Percentiles rank a stretch among this genome's conserved stretches.
Conservation (phyloP, 2,797 vertebrate genomes). For the Apodemus agrarius region DNA sequence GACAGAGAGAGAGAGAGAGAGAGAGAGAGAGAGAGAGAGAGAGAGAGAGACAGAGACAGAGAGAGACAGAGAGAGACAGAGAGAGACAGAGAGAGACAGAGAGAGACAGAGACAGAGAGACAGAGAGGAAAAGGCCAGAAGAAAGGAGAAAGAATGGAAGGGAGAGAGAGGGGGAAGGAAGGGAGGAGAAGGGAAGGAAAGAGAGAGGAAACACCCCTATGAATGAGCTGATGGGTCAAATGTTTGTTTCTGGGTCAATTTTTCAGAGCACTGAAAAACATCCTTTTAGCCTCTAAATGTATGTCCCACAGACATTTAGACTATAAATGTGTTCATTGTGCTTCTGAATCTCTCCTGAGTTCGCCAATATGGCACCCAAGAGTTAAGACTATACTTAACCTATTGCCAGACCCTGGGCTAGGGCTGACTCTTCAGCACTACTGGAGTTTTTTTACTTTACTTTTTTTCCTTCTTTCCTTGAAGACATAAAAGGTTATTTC, state of each 20-base stretch:
- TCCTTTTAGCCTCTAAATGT: background rate
- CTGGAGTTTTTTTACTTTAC: background rate
- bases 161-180: accelerated
- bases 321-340: background rate
- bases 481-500: background rate
- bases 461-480: background rate
- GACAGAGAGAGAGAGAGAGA: accelerated
- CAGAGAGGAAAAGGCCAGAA: no score
- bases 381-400: background rate
- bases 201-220: background rate
- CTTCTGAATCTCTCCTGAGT: background rate
- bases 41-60: background rate
- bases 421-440: background rate
- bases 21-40: no score
- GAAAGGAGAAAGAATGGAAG: background rate
- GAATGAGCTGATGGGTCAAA: background rate
- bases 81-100: background rate
- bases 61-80: background rate
- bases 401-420: background rate
- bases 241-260: background rate
- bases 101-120: no score
- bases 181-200: no score
- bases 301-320: background rate
- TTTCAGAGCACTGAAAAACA: background rate
- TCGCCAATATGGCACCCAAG: background rate